These are phyloP conservation scores for Notothenia coriiceps DNA, from an alignment of 2,113 vertebrate genomes.

Conservation along the genomic window DNA sequence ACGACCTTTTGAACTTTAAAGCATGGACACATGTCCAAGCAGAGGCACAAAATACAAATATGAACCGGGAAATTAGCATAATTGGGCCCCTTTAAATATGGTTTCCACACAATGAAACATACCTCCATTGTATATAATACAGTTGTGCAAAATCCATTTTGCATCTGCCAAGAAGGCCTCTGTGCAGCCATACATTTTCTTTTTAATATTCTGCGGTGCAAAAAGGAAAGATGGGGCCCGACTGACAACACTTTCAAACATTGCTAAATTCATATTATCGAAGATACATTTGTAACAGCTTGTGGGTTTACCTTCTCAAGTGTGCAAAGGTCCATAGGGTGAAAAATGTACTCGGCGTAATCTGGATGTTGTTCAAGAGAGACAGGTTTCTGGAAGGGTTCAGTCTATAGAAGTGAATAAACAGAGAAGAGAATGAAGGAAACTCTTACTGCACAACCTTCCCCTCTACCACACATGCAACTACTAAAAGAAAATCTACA, in stretches of 20 bases:
- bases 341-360: constrained; percentile 99
- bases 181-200: constrained; percentile 99
- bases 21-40: too few relatives aligned
- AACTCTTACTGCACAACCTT: constrained; percentile 21
- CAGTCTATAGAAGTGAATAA: constrained; percentile 85
- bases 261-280: not conserved
- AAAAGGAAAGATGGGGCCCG: constrained; percentile 15
- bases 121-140: constrained; percentile 99
- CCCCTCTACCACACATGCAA: constrained; percentile 48
- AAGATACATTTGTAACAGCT: not conserved
- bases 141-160: constrained; percentile 99
- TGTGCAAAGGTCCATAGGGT: constrained; percentile 98
- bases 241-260: constrained; percentile 10
- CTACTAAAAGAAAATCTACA: constrained; percentile 50
- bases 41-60: too few relatives aligned
- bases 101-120: constrained; percentile 24
- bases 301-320: constrained; percentile 92
- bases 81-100: not conserved
- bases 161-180: constrained; percentile 98
- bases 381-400: constrained; percentile 98
- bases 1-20: too few relatives aligned
- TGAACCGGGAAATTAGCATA: too few relatives aligned
- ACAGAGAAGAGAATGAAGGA: constrained; percentile 42
- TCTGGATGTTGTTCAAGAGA: constrained; percentile 97
- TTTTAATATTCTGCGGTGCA: constrained; percentile 91